A percentile compares a stretch with the other conserved stretches of the same genome.
Evolutionary conservation across 2,888 invertebrate species (phyloP).

Genomic region (Acrobasis repandana): DNA sequence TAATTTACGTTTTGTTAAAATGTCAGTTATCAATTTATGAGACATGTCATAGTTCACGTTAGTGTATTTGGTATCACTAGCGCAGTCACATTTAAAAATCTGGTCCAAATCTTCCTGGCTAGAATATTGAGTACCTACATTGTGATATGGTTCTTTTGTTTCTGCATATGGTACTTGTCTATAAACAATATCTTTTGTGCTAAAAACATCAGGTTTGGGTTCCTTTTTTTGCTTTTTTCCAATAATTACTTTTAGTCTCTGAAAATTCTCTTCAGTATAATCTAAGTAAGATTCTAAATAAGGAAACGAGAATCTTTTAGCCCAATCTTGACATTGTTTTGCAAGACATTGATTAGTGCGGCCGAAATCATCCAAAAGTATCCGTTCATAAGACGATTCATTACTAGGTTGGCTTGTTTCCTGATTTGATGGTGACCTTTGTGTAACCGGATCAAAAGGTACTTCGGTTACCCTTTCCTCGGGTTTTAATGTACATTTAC

Average conservation of each 20-base stretch:
- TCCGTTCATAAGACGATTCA: conserved; percentile 50
- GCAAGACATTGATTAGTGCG: conserved; percentile 53
- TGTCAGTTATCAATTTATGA: conserved; percentile 40
- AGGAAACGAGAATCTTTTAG: conserved; percentile 49
- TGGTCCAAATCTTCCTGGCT: conserved; percentile 56
- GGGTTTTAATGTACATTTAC: conserved; percentile 50
- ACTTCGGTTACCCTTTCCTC: conserved; percentile 10
- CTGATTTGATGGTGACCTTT: background rate
- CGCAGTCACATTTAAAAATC: conserved; percentile 51
- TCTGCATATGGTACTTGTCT: conserved; percentile 56
- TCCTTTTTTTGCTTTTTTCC: conserved; percentile 34
- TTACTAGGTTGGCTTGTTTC: conserved; percentile 9
- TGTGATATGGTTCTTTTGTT: conserved; percentile 54
- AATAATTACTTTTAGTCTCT: conserved; percentile 55
- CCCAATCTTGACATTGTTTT: conserved; percentile 50
- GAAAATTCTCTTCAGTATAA: conserved; percentile 65
- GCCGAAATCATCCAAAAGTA: conserved; percentile 52
- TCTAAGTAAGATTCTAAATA: conserved; percentile 56
- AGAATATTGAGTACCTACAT: conserved; percentile 65
- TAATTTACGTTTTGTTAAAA: conserved; percentile 49
- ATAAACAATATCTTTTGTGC: conserved; percentile 47
- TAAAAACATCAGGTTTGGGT: conserved; percentile 41
- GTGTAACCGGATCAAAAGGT: background rate
- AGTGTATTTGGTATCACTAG: conserved; percentile 28
- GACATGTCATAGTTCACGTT: background rate